phyloP scores from a whole-genome alignment of 30 jellyfish, hydroid and myxozoan species.

The Turritopsis rubra region DNA sequence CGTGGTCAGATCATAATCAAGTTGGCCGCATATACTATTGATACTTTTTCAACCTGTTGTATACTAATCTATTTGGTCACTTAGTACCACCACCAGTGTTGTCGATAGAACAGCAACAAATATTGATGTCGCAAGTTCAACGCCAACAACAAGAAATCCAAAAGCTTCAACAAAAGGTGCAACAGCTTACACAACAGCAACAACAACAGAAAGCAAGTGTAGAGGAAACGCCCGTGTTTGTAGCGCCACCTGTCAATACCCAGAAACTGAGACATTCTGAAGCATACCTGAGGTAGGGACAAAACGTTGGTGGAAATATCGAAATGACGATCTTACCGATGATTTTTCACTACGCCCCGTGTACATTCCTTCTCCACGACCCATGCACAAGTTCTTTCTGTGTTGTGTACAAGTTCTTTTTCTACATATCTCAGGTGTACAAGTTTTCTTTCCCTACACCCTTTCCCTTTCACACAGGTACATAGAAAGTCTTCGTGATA shows the following conservation, averaged over 20 bases:
- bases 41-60: too few species aligned
- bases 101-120: slow-evolving; percentile 83
- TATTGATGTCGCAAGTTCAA: slow-evolving; percentile 67
- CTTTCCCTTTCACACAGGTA: too few species aligned
- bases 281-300: slow-evolving; percentile 65
- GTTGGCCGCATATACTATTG: too few species aligned
- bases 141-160: slow-evolving; percentile 86
- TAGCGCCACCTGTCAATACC: slow-evolving; percentile 69
- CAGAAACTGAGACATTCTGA: slow-evolving; percentile 84
- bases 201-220: slow-evolving; percentile 38
- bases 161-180: slow-evolving; percentile 45
- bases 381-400: too few species aligned
- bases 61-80: background rate
- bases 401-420: background rate
- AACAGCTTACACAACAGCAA: slow-evolving; percentile 34
- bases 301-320: too few species aligned
- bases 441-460: too few species aligned
- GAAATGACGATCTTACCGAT: background rate
- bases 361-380: background rate
- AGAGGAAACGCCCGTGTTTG: slow-evolving; percentile 58
- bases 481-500: slow-evolving; percentile 91
- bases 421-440: too few species aligned
- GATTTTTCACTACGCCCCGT: background rate
- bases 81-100: slow-evolving; percentile 11
- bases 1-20: too few species aligned